Base-by-base conservation (phyloP, 2,888 invertebrate species). In the Zonitis immaculata region DNA sequence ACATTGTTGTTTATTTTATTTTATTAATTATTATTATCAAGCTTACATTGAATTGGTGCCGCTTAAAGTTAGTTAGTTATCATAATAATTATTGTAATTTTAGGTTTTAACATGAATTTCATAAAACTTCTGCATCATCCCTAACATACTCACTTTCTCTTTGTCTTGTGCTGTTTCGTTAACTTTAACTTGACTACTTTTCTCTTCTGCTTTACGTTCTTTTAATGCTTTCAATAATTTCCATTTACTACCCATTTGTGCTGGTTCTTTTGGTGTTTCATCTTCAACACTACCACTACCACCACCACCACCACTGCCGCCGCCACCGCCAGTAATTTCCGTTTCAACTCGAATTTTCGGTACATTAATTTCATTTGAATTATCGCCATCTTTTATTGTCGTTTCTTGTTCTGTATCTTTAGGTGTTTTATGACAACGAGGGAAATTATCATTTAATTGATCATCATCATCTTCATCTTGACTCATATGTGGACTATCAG, bases 151-250 rank as follows among this genome's bases (percentile, higher is more conserved):
- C 76, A 86, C 85, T 79, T 85, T 85, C 63, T 85, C 85, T 76
- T 84, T 85, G 66, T 87, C 85, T 65, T 82, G 82, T 6, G 80
- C 77, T 42, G 79, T 79, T 42, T 83, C 82, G 30, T 69, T 69
- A 46, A 84, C 82, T 59, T 86, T 84, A 53, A 85, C 87, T 56
- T 84, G 82, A 66, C 86, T 86, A 66, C 80, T 82, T 73, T 87
- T 89, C 67, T 93, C 92, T 74, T 93, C 93, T 3, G 92, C 90
- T 77, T 94, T 93, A 56, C 89, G 82, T 67, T 94, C 93, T 72
- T 93, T 93, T 25, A 94, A 75, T 1, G 93, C 92, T 76, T 93
- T 94, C 2, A 94, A 76, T 42, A 94, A 79, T 73, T 93, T 93
- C 94, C 94, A 94, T 73, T 92, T 92, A 70, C 92, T 92, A 7